Evolutionary conservation across 2,888 invertebrate genomes (phyloP).

Genomic region (Phragmatobia fuliginosa): DNA sequence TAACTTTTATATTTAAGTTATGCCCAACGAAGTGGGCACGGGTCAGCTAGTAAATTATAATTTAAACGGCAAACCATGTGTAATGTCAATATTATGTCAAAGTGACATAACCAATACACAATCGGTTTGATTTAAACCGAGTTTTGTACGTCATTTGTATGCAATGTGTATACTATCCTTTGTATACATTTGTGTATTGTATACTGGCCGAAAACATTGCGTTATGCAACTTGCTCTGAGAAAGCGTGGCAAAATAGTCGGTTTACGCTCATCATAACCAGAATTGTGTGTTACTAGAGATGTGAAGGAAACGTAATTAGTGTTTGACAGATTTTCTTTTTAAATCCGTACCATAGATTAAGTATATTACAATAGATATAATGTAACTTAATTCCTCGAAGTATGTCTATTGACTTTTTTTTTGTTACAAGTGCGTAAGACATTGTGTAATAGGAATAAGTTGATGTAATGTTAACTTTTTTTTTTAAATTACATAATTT

Average conservation of each 20-base stretch:
- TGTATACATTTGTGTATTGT: constrained; percentile 16
- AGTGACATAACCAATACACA: constrained; percentile 35
- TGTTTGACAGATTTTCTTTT: constrained; percentile 22
- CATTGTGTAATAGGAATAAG: neutral
- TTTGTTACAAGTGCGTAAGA: constrained; percentile 1
- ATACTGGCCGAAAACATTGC: constrained; percentile 27
- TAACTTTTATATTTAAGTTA: too few relatives aligned
- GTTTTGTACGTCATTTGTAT: constrained; percentile 27
- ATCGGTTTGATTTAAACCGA: constrained; percentile 23
- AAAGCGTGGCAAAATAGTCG: constrained; percentile 50
- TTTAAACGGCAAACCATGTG: neutral
- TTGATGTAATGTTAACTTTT: neutral
- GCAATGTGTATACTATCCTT: constrained; percentile 35
- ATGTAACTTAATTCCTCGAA: constrained; percentile 8
- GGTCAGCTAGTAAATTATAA: neutral
- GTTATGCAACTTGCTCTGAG: constrained; percentile 46
- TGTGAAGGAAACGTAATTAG: constrained; percentile 34
- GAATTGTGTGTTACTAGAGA: constrained; percentile 39
- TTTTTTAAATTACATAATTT: neutral
- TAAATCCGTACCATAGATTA: constrained; percentile 21
- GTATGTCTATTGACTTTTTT: constrained; percentile 1
- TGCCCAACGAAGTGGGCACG: too few relatives aligned
- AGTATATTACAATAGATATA: constrained; percentile 30
- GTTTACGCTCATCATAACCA: constrained; percentile 40
- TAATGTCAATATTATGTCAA: constrained; percentile 7